Conservation (phyloP, 1,140 invertebrate species). For the Diploscapter pachys region DNA sequence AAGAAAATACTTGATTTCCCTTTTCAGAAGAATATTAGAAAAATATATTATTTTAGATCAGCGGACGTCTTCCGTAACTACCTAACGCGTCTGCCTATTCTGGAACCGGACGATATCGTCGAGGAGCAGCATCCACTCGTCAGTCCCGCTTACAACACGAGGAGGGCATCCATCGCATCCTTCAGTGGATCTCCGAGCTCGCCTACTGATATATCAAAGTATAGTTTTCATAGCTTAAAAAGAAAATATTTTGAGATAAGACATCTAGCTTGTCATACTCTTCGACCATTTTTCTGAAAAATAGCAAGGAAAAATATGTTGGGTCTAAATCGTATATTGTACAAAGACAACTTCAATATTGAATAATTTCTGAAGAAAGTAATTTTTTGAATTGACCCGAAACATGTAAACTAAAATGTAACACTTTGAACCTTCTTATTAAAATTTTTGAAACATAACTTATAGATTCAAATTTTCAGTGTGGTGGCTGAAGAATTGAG, state of each 20-base stretch:
- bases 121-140: neutral
- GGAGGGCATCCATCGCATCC: neutral
- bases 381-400: too few species aligned
- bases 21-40: neutral
- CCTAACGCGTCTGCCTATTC: slow-evolving; percentile 19
- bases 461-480: slow-evolving; percentile 1
- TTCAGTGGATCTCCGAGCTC: too few species aligned
- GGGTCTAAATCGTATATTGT: too few species aligned
- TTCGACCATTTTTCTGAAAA: too few species aligned
- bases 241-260: neutral
- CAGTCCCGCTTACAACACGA: slow-evolving; percentile 6
- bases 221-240: too few species aligned
- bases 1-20: too few species aligned
- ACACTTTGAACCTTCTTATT: too few species aligned
- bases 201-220: too few species aligned
- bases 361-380: too few species aligned
- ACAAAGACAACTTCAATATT: too few species aligned
- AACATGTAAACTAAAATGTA: too few species aligned
- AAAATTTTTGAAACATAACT: neutral
- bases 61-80: slow-evolving; percentile 23
- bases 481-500: slow-evolving; percentile 21
- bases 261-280: neutral
- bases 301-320: too few species aligned
- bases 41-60: slow-evolving; percentile 9
- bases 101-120: slow-evolving; percentile 22